A percentile compares a stretch with the other conserved stretches of the same genome.
phyloP scores from a whole-genome alignment of 1,140 invertebrate genomes.

The Atopsyche davidsoni region DNA sequence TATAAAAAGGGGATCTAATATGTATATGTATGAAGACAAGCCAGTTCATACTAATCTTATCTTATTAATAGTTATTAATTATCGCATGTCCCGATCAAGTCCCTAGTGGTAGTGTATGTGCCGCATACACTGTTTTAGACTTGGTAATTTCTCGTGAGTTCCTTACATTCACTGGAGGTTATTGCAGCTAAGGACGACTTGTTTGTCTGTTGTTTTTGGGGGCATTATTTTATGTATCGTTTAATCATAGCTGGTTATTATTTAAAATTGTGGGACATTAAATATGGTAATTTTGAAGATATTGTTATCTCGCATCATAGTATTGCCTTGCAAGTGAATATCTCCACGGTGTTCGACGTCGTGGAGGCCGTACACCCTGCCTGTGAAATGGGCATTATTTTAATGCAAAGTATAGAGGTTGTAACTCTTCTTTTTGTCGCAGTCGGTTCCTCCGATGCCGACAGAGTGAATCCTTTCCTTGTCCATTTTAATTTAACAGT shows the following conservation, averaged over 20 bases:
- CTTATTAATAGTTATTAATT: slow-evolving; percentile 9
- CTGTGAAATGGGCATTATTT: slow-evolving; percentile 76
- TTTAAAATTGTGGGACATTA: no score
- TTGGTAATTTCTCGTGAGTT: slow-evolving; percentile 8
- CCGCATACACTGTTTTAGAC: slow-evolving; percentile 16
- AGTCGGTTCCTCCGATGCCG: slow-evolving; percentile 14
- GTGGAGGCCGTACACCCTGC: slow-evolving; percentile 44
- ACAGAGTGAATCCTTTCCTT: slow-evolving; percentile 23
- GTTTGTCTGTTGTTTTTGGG: background rate
- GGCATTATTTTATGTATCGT: background rate
- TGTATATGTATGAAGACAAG: slow-evolving; percentile 14
- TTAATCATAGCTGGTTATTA: no score
- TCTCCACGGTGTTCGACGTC: no score
- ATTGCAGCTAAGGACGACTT: background rate
- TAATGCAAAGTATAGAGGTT: slow-evolving; percentile 85
- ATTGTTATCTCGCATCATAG: no score
- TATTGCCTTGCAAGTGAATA: no score
- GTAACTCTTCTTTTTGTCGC: slow-evolving; percentile 48
- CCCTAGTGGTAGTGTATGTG: slow-evolving; percentile 13
- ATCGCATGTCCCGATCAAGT: slow-evolving; percentile 14
- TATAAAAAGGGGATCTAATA: slow-evolving; percentile 14
- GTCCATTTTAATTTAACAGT: slow-evolving; percentile 29
- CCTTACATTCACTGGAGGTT: background rate
- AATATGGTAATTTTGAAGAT: no score
- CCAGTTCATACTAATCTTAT: slow-evolving; percentile 14